phyloP scores from a whole-genome alignment of 92 coral and sea anemone genomes.

The Bergia puertoricense region DNA sequence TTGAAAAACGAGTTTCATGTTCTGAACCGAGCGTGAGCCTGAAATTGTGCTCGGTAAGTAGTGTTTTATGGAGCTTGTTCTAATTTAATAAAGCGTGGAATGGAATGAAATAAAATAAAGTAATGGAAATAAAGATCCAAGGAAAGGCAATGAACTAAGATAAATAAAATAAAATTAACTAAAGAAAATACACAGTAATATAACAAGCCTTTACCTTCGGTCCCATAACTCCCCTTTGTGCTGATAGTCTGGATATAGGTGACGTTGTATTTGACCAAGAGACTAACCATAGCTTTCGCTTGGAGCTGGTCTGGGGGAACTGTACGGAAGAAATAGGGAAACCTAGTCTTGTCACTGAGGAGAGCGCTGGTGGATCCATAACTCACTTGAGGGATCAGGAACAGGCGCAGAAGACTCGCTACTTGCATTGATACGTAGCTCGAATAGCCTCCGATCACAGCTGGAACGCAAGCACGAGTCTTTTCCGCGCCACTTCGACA shows the following conservation, averaged over 20 bases:
- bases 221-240: conserved; percentile 47
- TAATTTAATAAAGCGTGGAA: too few relatives aligned
- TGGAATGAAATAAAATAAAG: too few relatives aligned
- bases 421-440: conserved; percentile 41
- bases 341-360: conserved; percentile 51
- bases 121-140: neutral
- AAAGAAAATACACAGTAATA: neutral
- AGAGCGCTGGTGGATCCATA: conserved; percentile 48
- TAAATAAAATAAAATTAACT: neutral
- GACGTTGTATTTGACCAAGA: conserved; percentile 41
- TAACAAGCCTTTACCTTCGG: conserved; percentile 7
- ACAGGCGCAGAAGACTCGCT: conserved; percentile 34
- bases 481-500: neutral
- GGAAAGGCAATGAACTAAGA: neutral
- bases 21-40: too few relatives aligned
- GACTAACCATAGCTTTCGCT: conserved; percentile 38
- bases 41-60: too few relatives aligned
- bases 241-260: conserved; percentile 46
- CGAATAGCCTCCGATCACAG: conserved; percentile 37
- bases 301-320: conserved; percentile 45
- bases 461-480: conserved; percentile 17
- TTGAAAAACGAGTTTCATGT: too few relatives aligned
- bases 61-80: too few relatives aligned
- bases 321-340: conserved; percentile 49
- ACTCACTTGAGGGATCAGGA: conserved; percentile 54